phyloP scores from a whole-genome alignment of 2,113 vertebrate genomes.

The Corydoras sp. region DNA sequence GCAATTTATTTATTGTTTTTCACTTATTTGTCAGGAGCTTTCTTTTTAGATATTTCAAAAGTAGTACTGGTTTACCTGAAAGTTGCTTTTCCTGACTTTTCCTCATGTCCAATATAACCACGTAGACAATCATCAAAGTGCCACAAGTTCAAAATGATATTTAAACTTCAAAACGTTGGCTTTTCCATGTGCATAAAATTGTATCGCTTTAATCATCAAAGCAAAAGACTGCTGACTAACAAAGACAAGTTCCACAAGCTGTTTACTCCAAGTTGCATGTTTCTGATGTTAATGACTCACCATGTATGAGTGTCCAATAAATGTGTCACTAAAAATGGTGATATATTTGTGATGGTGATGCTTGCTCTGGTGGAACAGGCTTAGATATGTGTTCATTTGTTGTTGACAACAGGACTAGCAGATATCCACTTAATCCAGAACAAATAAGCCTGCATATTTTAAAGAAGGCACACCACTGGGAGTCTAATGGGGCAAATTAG shows the following conservation, averaged over 20 bases:
- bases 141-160: conserved; percentile 25
- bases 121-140: neutral
- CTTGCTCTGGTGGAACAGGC: conserved; percentile 27
- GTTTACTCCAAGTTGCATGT: conserved; percentile 34
- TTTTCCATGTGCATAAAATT: conserved; percentile 38
- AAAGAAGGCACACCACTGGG: conserved; percentile 34
- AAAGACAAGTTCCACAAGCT: conserved; percentile 40
- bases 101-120: too few species aligned
- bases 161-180: conserved; percentile 35
- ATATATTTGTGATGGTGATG: neutral
- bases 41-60: too few species aligned
- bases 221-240: conserved; percentile 42
- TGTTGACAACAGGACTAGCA: conserved; percentile 7
- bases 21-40: too few species aligned
- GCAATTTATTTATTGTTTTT: too few species aligned
- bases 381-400: conserved; percentile 47
- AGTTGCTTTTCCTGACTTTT: too few species aligned
- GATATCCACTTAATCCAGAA: neutral
- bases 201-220: conserved; percentile 49
- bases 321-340: conserved; percentile 39
- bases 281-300: conserved; percentile 48
- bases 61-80: too few species aligned
- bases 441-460: too few species aligned
- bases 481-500: conserved; percentile 54
- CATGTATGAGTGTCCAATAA: conserved; percentile 46